Percentiles rank a stretch among this genome's conserved stretches.
phyloP scores from a whole-genome alignment of 2,113 vertebrate species.

The Pholis gunnellus region DNA sequence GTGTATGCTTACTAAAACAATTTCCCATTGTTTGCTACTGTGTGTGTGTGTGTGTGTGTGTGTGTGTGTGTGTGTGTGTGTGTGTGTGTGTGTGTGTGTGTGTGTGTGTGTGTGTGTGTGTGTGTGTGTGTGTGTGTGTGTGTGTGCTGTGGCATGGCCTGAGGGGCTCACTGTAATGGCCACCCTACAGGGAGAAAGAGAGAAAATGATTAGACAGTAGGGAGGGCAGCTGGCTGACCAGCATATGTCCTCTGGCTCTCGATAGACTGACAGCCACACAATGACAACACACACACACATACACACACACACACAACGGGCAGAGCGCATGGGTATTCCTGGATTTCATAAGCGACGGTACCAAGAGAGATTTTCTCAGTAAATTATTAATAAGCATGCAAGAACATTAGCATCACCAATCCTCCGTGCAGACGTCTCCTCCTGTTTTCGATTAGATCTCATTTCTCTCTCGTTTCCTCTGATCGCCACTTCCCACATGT shows the following conservation, averaged over 20 bases:
- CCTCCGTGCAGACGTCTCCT: not conserved
- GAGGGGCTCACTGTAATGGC: constrained; percentile 67
- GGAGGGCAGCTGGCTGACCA: constrained; percentile 66
- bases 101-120: constrained; percentile 19
- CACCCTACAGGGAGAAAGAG: constrained; percentile 66
- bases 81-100: constrained; percentile 18
- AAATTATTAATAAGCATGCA: constrained; percentile 49
- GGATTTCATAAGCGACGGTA: constrained; percentile 20
- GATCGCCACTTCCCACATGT: constrained; percentile 6
- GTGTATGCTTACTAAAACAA: not conserved
- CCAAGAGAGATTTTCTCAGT: constrained; percentile 17
- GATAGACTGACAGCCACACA: constrained; percentile 55
- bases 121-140: constrained; percentile 12
- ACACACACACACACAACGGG: constrained; percentile 31
- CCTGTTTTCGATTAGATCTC: constrained; percentile 16
- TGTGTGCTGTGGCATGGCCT: constrained; percentile 55
- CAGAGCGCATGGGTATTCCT: constrained; percentile 29
- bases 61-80: constrained; percentile 9
- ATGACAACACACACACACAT: constrained; percentile 12
- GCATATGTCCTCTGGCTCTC: constrained; percentile 66
- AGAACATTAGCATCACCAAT: constrained; percentile 19
- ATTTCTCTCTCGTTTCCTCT: constrained; percentile 1
- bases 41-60: constrained; percentile 23
- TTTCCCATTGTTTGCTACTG: constrained; percentile 26
- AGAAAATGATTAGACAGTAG: constrained; percentile 67